These are phyloP conservation scores for Dasyornis broadbenti DNA, from an alignment of 2,113 vertebrate species.

Conservation along the genomic window DNA sequence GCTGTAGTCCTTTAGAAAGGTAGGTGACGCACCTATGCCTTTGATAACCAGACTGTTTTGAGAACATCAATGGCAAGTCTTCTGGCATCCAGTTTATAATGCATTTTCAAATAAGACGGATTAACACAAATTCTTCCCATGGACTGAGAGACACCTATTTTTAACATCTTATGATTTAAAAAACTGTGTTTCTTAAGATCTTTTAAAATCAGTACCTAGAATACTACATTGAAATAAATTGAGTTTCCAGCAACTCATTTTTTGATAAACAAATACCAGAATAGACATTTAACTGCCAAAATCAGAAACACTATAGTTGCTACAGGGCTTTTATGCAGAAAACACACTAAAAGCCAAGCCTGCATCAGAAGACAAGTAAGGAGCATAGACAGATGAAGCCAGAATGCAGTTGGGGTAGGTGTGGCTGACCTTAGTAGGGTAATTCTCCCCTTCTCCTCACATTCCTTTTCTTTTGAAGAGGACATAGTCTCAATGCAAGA, in stretches of 20 bases:
- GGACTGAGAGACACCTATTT: background rate
- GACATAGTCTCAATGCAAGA: background rate
- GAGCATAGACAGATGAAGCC: background rate
- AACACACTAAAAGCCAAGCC: background rate
- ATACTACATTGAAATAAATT: background rate
- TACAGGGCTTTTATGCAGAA: background rate
- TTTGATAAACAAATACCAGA: background rate
- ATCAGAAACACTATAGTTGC: background rate
- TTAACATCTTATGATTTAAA: background rate
- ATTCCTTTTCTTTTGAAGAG: background rate
- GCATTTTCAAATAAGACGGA: background rate
- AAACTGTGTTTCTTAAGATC: background rate
- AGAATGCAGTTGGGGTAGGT: background rate
- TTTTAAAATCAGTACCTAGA: background rate
- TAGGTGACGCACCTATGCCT: background rate
- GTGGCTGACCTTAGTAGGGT: background rate
- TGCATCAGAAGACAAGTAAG: background rate
- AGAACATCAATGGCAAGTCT: background rate
- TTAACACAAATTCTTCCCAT: background rate
- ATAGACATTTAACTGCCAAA: background rate
- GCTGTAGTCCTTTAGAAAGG: background rate
- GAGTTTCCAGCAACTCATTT: fast-evolving
- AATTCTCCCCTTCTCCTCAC: background rate
- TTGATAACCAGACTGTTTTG: background rate
- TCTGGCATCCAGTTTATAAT: background rate